Conservation (phyloP, 2,113 vertebrate species). For the Azemiops feae region DNA sequence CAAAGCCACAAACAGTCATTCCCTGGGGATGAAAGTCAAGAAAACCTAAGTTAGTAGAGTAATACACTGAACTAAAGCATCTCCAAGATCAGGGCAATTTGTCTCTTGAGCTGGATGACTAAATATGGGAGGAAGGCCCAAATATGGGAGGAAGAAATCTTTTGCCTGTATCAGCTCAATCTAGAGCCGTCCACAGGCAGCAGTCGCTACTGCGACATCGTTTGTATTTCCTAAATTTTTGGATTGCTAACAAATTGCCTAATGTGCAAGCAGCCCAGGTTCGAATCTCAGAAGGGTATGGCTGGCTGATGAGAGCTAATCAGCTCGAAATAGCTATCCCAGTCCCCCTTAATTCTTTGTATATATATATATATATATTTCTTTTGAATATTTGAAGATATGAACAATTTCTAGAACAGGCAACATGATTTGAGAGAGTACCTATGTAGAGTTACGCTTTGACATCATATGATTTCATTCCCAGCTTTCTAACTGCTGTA, state of each 20-base stretch:
- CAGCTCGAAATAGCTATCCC: no score
- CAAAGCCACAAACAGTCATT: fast-evolving
- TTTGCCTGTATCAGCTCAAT: no score
- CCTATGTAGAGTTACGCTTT: background rate
- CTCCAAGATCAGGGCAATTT: background rate
- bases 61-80: background rate
- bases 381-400: background rate
- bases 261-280: no score
- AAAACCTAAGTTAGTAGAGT: fast-evolving
- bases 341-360: no score
- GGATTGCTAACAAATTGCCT: no score
- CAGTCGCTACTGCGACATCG: no score
- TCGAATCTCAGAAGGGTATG: no score
- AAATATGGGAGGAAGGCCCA: no score
- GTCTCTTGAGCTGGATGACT: background rate
- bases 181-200: no score
- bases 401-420: background rate
- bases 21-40: background rate
- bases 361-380: background rate
- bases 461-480: background rate
- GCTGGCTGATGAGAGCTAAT: no score
- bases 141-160: no score
- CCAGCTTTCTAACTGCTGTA: background rate
- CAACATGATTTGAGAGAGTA: background rate
- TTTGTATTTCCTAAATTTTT: no score